Base-by-base conservation (phyloP, 1,140 invertebrate genomes). In the Aporrectodea caliginosa region DNA sequence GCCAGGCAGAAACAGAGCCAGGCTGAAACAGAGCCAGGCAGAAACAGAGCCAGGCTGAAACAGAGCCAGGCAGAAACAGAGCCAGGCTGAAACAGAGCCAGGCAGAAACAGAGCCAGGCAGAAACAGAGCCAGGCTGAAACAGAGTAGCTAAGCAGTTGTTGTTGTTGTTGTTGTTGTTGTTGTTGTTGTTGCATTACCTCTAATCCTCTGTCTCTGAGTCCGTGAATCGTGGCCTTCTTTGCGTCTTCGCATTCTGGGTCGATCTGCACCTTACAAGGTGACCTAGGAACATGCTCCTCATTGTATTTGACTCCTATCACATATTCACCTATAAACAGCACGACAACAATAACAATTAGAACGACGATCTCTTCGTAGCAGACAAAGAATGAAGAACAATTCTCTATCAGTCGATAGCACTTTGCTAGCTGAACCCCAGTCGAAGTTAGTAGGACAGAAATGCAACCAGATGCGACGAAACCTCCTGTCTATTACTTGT, bases 401-500 rank as follows among this genome's bases (percentile, higher is more conserved):
- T 58, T 6, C 22, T 58, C 6, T 12, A 58, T 58, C 22, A 58
- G 43, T 6, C 43, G 22, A 58, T 58, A 12, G 43, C 6, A 58
- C 22, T 58, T 58, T 58, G 43, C 6, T 22, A 58, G 43, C 6
- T 22, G 22, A 58, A 58, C 43, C 43, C 6, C 22, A 58, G 43
- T 58, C 43, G 22, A 58, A 22, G 43, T 58, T 6, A 22, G 6
- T 58, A 58, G 43, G 22, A 58, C 22, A 58, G 22, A 58, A 6
- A 58, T n/a, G n/a, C n/a, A n/a, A n/a, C n/a, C n/a, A n/a, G n/a
- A n/a, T n/a, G n/a, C n/a, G n/a, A n/a, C n/a, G 97, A 96, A 85
- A 99, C 97, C 89, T 98, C 96, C 84, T 95, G 93, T 85, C 98
- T 97, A 89, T 98, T 91, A 98, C 98, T 89, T 98, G 98, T 78